Evolutionary conservation across 2,113 vertebrate genomes (phyloP).

Genomic region (Ammodytes dubius): DNA sequence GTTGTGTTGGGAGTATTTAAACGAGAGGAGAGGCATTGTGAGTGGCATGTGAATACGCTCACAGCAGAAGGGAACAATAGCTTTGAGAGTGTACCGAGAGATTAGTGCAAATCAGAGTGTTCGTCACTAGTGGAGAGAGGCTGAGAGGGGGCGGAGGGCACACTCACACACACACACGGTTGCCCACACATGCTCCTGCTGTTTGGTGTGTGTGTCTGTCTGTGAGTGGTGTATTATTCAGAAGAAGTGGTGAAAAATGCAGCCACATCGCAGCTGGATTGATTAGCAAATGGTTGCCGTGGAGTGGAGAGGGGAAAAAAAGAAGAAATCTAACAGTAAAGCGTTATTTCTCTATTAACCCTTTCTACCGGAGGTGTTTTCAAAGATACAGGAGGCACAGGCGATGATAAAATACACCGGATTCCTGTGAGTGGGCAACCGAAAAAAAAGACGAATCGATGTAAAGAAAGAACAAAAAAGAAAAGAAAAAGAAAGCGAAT

Average conservation of each 20-base stretch:
- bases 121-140: conserved; percentile 56
- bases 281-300: conserved; percentile 34
- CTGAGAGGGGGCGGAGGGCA: conserved; percentile 66
- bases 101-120: conserved; percentile 78
- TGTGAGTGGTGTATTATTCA: conserved; percentile 40
- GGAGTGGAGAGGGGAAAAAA: conserved; percentile 3
- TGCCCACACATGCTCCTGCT: conserved; percentile 52
- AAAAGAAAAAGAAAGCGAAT: conserved; percentile 47
- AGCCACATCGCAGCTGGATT: conserved; percentile 28
- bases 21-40: conserved; percentile 70
- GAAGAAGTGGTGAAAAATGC: conserved; percentile 27
- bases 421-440: conserved; percentile 14
- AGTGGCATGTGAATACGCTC: conserved; percentile 83
- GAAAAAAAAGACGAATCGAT: conserved; percentile 27
- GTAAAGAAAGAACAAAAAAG: conserved; percentile 34
- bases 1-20: conserved; percentile 69
- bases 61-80: conserved; percentile 78
- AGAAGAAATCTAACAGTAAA: conserved; percentile 16
- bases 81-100: conserved; percentile 72
- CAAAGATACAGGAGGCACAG: background rate
- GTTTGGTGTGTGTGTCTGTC: conserved; percentile 27
- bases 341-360: background rate
- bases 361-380: conserved; percentile 5
- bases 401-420: background rate
- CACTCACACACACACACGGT: conserved; percentile 41